phyloP scores from a whole-genome alignment of 2,113 vertebrate species.

The Aegypius monachus region DNA sequence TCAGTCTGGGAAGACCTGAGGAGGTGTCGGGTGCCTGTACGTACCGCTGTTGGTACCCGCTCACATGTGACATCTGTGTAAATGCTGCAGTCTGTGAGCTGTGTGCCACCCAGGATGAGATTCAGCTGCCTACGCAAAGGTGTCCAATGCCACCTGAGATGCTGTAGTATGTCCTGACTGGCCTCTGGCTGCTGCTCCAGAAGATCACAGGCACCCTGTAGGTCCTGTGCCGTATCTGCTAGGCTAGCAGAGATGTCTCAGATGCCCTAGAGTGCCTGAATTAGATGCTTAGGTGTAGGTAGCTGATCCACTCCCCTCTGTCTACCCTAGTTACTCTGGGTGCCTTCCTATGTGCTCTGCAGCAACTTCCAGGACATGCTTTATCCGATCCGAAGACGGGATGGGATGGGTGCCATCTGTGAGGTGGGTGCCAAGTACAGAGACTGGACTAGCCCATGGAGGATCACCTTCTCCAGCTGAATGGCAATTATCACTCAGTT shows the following conservation, averaged over 20 bases:
- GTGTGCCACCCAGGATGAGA: neutral
- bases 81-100: neutral
- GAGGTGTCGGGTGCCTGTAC: rapidly evolving
- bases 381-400: rapidly evolving
- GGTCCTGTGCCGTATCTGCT: neutral
- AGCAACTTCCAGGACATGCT: neutral
- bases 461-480: neutral
- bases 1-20: neutral
- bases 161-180: neutral
- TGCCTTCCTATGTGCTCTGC: neutral
- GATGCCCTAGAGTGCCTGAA: neutral
- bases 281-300: neutral
- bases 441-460: neutral
- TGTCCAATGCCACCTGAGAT: neutral
- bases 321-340: neutral
- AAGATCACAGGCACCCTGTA: neutral
- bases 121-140: neutral
- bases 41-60: rapidly evolving
- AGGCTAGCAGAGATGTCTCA: neutral
- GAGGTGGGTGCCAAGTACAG: neutral
- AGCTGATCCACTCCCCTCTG: neutral
- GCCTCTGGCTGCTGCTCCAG: neutral
- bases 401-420: neutral
- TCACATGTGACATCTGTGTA: neutral
- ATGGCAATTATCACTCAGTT: neutral